Conservation (phyloP, 2,888 invertebrate species). For the Noctua janthe region DNA sequence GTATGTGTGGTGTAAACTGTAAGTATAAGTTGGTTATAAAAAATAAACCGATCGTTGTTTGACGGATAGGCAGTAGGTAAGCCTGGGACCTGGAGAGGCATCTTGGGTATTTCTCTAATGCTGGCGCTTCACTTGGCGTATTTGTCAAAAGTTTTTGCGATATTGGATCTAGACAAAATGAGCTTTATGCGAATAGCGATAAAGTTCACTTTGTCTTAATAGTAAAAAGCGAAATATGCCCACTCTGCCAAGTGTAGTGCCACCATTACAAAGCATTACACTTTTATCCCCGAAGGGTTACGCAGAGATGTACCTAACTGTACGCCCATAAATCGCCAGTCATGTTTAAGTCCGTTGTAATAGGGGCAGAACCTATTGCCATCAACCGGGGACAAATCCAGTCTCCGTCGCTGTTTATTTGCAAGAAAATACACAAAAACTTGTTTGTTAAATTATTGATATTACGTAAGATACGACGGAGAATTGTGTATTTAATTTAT, state of each 20-base stretch:
- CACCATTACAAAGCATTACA: not conserved
- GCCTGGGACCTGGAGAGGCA: not conserved
- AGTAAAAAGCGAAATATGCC: too few species aligned
- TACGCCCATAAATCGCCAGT: not conserved
- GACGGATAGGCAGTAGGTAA: not conserved
- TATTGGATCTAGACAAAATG: too few species aligned
- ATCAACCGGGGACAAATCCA: not conserved
- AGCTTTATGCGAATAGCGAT: too few species aligned
- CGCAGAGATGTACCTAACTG: not conserved
- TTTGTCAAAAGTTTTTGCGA: too few species aligned
- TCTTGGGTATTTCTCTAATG: not conserved
- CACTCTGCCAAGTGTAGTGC: too few species aligned
- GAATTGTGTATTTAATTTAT: conserved; percentile 23
- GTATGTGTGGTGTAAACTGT: too few species aligned
- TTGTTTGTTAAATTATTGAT: not conserved
- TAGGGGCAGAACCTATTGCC: not conserved
- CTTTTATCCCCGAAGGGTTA: not conserved
- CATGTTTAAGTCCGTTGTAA: not conserved
- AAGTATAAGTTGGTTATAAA: too few species aligned
- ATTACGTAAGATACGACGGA: not conserved
- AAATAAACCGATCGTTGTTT: not conserved
- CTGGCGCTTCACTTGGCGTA: too few species aligned
- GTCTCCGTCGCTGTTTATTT: not conserved
- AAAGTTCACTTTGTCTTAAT: too few species aligned
- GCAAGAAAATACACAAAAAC: not conserved